A percentile compares a stretch with the other conserved stretches of the same genome.
These are phyloP conservation scores for Fistularia tabacaria DNA, from an alignment of 2,797 vertebrate species.

Conservation along the genomic window DNA sequence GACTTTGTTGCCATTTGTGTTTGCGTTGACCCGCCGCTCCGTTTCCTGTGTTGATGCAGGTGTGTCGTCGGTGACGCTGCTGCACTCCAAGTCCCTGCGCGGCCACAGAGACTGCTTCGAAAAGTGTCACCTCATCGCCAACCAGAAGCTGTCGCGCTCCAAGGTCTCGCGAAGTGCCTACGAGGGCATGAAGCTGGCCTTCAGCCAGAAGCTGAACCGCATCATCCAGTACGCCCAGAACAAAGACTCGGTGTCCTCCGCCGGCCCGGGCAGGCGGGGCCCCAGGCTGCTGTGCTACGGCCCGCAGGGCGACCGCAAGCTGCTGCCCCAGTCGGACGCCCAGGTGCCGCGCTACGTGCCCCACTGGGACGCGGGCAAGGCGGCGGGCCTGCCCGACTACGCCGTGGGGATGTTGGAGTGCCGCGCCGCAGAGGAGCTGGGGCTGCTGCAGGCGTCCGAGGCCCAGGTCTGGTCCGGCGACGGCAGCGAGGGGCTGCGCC, in stretches of 20 bases:
- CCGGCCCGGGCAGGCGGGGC: conserved; percentile 73
- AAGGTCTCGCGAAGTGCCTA: conserved; percentile 89
- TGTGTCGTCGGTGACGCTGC: conserved; percentile 82
- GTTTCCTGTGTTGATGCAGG: conserved; percentile 70
- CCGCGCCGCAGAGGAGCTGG: conserved; percentile 72
- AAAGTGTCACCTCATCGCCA: conserved; percentile 96
- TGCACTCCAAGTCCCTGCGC: conserved; percentile 90
- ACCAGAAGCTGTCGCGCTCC: conserved; percentile 89
- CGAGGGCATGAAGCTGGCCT: conserved; percentile 89
- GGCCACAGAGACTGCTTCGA: conserved; percentile 98
- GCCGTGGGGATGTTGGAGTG: conserved; percentile 74
- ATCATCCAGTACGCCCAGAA: conserved; percentile 95
- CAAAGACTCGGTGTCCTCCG: conserved; percentile 81
- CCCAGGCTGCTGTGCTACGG: conserved; percentile 82
- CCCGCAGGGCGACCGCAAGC: conserved; percentile 82
- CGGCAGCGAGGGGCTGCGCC: conserved; percentile 65
- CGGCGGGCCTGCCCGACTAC: conserved; percentile 59
- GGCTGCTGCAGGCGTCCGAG: conserved; percentile 69
- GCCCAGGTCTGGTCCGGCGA: conserved; percentile 70
- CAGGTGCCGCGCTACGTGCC: conserved; percentile 91
- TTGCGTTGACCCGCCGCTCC: conserved; percentile 9
- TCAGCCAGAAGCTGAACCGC: conserved; percentile 92
- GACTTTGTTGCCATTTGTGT: neutral
- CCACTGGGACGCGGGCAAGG: conserved; percentile 76
- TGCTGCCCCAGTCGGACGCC: conserved; percentile 84